phyloP scores from a whole-genome alignment of 2,113 vertebrate species.

The Tricholaema leucomelas region DNA sequence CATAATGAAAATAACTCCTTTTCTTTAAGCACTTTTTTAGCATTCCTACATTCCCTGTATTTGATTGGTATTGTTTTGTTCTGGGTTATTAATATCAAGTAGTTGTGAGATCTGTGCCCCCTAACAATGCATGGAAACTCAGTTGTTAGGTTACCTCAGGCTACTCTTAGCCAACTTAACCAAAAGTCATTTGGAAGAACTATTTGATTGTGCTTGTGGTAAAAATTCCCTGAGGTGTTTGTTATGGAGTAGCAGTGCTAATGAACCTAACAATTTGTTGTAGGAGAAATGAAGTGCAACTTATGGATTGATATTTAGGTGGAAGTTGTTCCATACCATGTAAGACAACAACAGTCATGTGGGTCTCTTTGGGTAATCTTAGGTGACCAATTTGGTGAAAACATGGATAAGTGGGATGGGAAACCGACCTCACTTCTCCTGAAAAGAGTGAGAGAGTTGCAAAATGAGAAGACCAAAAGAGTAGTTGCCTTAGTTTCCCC shows the following conservation, averaged over 20 bases:
- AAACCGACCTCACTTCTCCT: no score
- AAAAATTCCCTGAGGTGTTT: slow-evolving; percentile 4
- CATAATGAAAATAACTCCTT: neutral
- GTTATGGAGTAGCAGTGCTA: neutral
- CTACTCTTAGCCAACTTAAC: neutral
- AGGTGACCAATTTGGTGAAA: no score
- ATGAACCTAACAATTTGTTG: neutral
- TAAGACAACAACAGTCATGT: no score
- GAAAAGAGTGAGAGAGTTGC: no score
- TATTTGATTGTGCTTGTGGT: neutral
- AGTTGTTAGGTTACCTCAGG: neutral
- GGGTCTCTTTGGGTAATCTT: no score
- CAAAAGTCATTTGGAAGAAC: slow-evolving; percentile 11
- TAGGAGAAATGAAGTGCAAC: slow-evolving; percentile 44
- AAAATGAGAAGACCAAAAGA: no score
- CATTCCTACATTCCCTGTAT: neutral
- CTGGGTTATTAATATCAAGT: neutral
- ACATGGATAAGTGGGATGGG: no score
- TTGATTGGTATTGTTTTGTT: neutral
- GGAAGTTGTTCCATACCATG: slow-evolving; percentile 64
- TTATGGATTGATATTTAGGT: slow-evolving; percentile 52
- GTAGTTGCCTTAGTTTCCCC: no score
- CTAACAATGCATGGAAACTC: neutral
- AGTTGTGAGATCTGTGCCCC: neutral
- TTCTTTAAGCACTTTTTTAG: neutral